phyloP scores from a whole-genome alignment of 2,888 invertebrate genomes.

The Pherbina coryleti region DNA sequence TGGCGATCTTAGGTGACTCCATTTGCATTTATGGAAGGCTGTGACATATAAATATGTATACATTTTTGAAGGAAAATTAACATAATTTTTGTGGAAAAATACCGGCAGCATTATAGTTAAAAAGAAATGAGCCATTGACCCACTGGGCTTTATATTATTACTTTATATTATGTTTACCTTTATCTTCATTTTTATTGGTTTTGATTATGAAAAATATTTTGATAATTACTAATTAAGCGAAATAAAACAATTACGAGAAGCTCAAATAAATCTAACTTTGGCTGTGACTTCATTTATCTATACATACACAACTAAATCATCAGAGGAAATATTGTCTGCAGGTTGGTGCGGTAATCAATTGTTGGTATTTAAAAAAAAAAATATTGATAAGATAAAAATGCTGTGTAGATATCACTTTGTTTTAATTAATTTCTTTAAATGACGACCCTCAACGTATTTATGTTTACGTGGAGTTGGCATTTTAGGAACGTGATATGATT shows the following conservation, averaged over 20 bases:
- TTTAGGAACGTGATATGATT: conserved; percentile 27
- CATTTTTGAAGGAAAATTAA: too few relatives aligned
- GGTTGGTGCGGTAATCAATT: conserved; percentile 15
- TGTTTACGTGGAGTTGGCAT: not conserved
- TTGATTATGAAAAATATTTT: not conserved
- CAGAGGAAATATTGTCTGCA: not conserved
- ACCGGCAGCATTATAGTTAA: too few relatives aligned
- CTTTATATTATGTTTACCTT: too few relatives aligned
- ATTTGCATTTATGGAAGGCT: too few relatives aligned
- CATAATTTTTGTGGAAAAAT: too few relatives aligned
- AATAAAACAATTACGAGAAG: not conserved
- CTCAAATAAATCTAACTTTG: not conserved
- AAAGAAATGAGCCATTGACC: too few relatives aligned
- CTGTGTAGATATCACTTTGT: not conserved
- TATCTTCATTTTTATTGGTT: too few relatives aligned
- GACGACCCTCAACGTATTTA: not conserved
- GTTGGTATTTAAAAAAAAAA: conserved; percentile 14
- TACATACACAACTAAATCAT: not conserved
- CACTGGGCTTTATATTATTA: too few relatives aligned
- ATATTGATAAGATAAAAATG: conserved; percentile 34
- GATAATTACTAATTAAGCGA: not conserved
- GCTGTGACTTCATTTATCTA: not conserved
- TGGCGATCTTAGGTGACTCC: too few relatives aligned
- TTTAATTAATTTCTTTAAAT: conserved; percentile 11
- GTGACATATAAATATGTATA: too few relatives aligned